Percentiles rank a stretch among this genome's conserved stretches.
phyloP scores from a whole-genome alignment of 2,888 invertebrate species.

The Leptinotarsa tumamoca region DNA sequence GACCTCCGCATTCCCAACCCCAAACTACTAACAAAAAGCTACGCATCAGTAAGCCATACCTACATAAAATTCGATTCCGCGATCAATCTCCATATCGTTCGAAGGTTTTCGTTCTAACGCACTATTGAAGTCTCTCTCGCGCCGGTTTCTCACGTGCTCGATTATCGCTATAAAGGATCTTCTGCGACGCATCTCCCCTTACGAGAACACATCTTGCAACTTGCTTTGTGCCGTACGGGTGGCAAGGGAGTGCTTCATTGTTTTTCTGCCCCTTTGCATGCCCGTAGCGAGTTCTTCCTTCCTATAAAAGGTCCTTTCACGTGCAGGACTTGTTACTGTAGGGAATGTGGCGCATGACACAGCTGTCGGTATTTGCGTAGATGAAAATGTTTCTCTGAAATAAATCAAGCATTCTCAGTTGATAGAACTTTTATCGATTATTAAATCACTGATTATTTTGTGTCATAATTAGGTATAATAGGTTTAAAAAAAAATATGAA shows the following conservation, averaged over 20 bases:
- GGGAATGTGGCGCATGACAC: slow-evolving; percentile 23
- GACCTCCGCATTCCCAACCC: slow-evolving; percentile 1
- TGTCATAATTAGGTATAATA: too few species aligned
- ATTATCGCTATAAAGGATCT: slow-evolving; percentile 42
- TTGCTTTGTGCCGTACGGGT: slow-evolving; percentile 50
- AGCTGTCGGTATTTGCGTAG: slow-evolving; percentile 17
- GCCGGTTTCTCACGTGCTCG: slow-evolving; percentile 45
- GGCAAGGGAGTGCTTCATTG: slow-evolving; percentile 52
- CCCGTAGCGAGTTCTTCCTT: slow-evolving; percentile 49
- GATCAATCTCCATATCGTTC: slow-evolving; percentile 49
- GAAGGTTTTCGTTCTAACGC: slow-evolving; percentile 47
- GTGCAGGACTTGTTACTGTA: slow-evolving; percentile 44
- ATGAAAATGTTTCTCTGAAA: neutral
- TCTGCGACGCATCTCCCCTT: slow-evolving; percentile 16
- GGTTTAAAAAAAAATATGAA: too few species aligned
- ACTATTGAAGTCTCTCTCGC: slow-evolving; percentile 48
- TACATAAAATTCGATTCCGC: slow-evolving; percentile 11
- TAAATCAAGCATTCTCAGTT: neutral
- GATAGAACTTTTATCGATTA: too few species aligned
- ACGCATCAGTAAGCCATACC: slow-evolving; percentile 5
- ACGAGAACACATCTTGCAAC: slow-evolving; percentile 50
- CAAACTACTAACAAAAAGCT: neutral
- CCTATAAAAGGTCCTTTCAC: slow-evolving; percentile 43
- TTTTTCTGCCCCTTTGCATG: slow-evolving; percentile 46
- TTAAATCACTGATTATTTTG: too few species aligned